These are phyloP conservation scores for Eudemis profundana DNA, from an alignment of 2,888 invertebrate species.

Conservation along the genomic window DNA sequence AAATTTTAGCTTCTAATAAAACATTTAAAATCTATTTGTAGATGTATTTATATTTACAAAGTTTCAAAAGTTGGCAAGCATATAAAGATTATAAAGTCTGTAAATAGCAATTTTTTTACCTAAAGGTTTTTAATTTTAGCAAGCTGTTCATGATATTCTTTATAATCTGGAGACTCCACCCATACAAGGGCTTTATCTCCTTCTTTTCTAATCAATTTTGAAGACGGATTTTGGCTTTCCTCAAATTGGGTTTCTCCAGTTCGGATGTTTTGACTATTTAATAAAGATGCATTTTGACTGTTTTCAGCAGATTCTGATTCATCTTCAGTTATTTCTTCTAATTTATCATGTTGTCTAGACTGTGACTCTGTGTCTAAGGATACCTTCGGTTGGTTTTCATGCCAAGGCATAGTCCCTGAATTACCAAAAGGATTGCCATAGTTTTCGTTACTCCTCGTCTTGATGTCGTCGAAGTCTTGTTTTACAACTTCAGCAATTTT, in stretches of 20 bases:
- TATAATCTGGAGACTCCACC: slow-evolving; percentile 54
- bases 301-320: no score
- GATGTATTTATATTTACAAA: no score
- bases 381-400: not conserved
- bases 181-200: slow-evolving; percentile 51
- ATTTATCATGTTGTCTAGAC: not conserved
- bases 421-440: not conserved
- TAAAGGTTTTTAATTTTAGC: slow-evolving; percentile 26
- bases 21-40: no score
- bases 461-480: not conserved
- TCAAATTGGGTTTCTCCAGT: no score
- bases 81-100: slow-evolving; percentile 6
- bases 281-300: no score
- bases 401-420: slow-evolving; percentile 18
- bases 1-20: no score
- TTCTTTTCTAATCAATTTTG: slow-evolving; percentile 49
- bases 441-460: slow-evolving; percentile 9
- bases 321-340: not conserved
- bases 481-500: not conserved
- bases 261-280: no score
- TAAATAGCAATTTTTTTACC: no score
- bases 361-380: not conserved
- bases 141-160: slow-evolving; percentile 56
- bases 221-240: slow-evolving; percentile 17
- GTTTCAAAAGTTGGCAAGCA: no score